Percentiles rank a stretch among this genome's conserved stretches.
phyloP scores from a whole-genome alignment of 2,888 invertebrate genomes.

The Drepanosiphum platanoidis region DNA sequence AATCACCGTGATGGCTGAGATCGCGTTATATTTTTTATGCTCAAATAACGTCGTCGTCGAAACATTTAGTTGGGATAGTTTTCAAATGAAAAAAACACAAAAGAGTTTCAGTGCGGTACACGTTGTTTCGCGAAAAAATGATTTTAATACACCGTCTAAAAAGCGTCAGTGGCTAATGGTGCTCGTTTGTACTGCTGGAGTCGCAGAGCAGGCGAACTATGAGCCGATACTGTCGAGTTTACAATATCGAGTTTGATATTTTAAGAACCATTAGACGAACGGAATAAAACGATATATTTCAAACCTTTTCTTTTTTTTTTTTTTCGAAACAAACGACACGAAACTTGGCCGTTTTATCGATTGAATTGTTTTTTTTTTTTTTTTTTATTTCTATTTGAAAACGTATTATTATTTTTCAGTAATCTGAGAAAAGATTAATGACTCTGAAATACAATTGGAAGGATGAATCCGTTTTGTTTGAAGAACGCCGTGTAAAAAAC shows the following conservation, averaged over 20 bases:
- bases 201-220: not conserved
- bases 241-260: not conserved
- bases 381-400: too few relatives aligned
- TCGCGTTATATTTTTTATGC: too few relatives aligned
- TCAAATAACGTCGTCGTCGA: too few relatives aligned
- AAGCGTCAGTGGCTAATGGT: too few relatives aligned
- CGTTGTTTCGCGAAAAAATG: too few relatives aligned
- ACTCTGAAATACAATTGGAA: not conserved
- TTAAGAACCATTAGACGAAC: not conserved
- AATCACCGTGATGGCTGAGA: too few relatives aligned
- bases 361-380: conserved; percentile 7
- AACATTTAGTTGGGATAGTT: too few relatives aligned
- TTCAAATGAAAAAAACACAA: too few relatives aligned
- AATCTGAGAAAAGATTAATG: conserved; percentile 1
- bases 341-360: conserved; percentile 6
- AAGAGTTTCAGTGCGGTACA: too few relatives aligned
- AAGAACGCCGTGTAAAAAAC: not conserved
- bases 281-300: not conserved
- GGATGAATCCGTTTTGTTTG: not conserved
- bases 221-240: not conserved
- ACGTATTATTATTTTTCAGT: not conserved
- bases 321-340: not conserved
- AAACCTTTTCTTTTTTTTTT: conserved; percentile 25
- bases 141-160: too few relatives aligned
- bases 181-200: not conserved